Percentiles rank a stretch among this genome's conserved stretches.
phyloP scores from a whole-genome alignment of 2,888 invertebrate species.

The Biston betularia region DNA sequence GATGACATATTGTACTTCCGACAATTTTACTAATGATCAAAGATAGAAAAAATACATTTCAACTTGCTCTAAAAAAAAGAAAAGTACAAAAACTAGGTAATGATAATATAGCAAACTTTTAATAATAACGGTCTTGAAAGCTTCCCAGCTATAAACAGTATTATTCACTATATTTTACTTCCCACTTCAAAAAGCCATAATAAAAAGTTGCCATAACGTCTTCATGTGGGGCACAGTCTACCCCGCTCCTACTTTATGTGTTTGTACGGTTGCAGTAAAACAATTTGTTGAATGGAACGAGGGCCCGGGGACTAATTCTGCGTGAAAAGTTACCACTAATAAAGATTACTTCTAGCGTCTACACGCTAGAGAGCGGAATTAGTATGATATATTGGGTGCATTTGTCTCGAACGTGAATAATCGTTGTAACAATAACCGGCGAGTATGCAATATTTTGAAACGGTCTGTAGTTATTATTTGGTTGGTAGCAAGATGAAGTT shows the following conservation, averaged over 20 bases:
- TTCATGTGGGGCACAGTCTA: conserved; percentile 38
- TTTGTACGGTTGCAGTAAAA: conserved; percentile 52
- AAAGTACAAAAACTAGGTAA: neutral
- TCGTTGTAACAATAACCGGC: conserved; percentile 7
- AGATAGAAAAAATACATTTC: too few relatives aligned
- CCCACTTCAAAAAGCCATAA: conserved; percentile 6
- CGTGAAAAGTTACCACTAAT: conserved; percentile 65
- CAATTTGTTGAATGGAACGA: conserved; percentile 61
- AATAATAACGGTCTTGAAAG: neutral
- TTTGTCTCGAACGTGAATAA: conserved; percentile 35
- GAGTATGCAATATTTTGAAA: conserved; percentile 1
- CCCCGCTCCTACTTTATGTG: conserved; percentile 39
- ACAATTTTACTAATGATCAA: neutral
- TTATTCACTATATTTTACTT: neutral
- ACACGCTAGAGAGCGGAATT: conserved; percentile 39
- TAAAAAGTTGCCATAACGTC: conserved; percentile 29
- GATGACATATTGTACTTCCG: too few relatives aligned
- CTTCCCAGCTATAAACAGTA: neutral
- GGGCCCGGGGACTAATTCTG: conserved; percentile 59
- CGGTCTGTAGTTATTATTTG: conserved; percentile 1
- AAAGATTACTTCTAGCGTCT: conserved; percentile 56
- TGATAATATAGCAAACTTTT: conserved; percentile 1
- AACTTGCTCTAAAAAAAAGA: neutral
- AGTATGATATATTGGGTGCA: conserved; percentile 46
- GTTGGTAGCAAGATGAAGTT: neutral